Base-by-base conservation (phyloP, 35 echinoderm and acorn worm species). In the Lytechinus variegatus region DNA sequence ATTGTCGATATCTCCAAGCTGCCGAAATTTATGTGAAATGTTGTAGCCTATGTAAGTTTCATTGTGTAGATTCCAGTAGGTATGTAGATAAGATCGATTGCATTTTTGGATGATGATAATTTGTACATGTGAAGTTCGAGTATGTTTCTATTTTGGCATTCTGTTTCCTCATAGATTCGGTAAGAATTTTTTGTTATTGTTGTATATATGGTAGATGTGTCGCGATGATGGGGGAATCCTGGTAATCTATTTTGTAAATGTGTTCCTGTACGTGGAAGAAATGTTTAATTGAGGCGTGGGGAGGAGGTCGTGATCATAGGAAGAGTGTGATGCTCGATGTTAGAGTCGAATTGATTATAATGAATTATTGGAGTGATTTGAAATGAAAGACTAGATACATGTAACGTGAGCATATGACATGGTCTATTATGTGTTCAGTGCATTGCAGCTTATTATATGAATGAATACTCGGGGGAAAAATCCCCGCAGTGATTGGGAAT, bases 11-110 rank as follows among this genome's bases (percentile, higher is more conserved):
- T 90, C 55, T 93, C 19, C 29, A 57, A 93, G 92, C 92, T 93
- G 92, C 92, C 92, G 52, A 54, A 90, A n/a, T 90, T 90, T 90
- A 90, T 90, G 88, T 90, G 88, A 93, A 93, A 28, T 93, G 92
- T 93, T 79, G 92, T 93, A 93, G 92, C 27, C n/a, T 93, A 93
- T 53, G 92, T 93, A 93, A 57, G 92, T 93, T 57, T 56, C 92
- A 93, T 53, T 57, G 55, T 93, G 92, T 93, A 93, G 92, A 9
- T 44, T 90, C 0, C 28, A 90, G 16, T 54, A 93, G 92, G 28
- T 57, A 57, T 54, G 92, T 93, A 93, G 92, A 93, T 93, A 93
- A 93, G 55, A 55, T 93, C 9, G 12, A 14, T 93, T 93, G 28
- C 24, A 14, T 93, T 93, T 93, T 92, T 57, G n/a, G 53, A 53